phyloP scores from a whole-genome alignment of 1,140 invertebrate genomes.

The Parapsyche elsis region DNA sequence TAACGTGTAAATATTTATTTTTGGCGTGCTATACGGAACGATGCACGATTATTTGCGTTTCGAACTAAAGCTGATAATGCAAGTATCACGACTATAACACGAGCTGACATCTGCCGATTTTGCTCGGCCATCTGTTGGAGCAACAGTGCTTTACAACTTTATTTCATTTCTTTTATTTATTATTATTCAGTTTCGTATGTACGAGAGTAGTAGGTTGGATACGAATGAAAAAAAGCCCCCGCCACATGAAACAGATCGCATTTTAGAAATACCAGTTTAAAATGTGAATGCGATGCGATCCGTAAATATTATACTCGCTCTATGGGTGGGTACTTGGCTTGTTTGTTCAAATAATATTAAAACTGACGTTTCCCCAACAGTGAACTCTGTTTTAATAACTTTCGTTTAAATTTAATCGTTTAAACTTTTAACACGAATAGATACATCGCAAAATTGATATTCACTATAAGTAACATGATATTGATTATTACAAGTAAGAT shows the following conservation, averaged over 20 bases:
- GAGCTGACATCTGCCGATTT: constrained; percentile 31
- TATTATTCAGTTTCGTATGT: neutral
- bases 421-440: no score
- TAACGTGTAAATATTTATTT: no score
- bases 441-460: no score
- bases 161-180: constrained; percentile 2
- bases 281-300: neutral
- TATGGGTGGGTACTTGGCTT: neutral
- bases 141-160: constrained; percentile 22
- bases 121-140: constrained; percentile 12
- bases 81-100: constrained; percentile 7
- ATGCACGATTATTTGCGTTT: constrained; percentile 9
- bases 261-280: no score
- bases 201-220: neutral
- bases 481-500: no score
- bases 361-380: neutral
- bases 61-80: constrained; percentile 15
- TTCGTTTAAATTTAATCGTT: no score
- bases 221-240: neutral
- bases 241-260: no score
- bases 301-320: neutral
- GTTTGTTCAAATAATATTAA: neutral
- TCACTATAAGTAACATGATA: no score
- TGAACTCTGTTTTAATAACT: neutral
- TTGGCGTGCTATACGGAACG: neutral